A percentile compares a stretch with the other conserved stretches of the same genome.
These are phyloP conservation scores for Micromesistius poutassou DNA, from an alignment of 2,797 vertebrate genomes.

Conservation along the genomic window DNA sequence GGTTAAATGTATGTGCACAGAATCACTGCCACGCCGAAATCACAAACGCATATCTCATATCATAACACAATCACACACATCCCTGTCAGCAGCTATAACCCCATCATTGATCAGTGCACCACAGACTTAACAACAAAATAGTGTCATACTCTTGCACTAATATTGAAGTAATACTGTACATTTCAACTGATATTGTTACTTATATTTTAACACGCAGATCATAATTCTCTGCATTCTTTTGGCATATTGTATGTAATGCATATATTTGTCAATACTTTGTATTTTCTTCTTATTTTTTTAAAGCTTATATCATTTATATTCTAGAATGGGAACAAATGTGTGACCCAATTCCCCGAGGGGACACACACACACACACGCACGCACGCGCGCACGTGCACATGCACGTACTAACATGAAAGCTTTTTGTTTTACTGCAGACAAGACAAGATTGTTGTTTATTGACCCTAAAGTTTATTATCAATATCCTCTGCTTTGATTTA, in stretches of 20 bases:
- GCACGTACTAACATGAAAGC: not conserved
- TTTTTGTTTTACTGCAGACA: not conserved
- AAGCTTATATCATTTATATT: too few species aligned
- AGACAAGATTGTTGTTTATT: not conserved
- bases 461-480: not conserved
- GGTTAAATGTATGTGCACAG: not conserved
- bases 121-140: too few species aligned
- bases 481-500: conserved; percentile 5
- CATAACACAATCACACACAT: too few species aligned
- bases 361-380: not conserved
- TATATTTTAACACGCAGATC: too few species aligned
- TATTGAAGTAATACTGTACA: not conserved
- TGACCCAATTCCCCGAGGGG: not conserved
- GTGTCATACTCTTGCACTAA: not conserved
- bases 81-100: too few species aligned
- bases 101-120: too few species aligned
- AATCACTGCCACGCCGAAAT: too few species aligned
- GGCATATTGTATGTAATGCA: too few species aligned
- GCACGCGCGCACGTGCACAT: not conserved
- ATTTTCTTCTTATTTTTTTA: too few species aligned
- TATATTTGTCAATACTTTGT: too few species aligned
- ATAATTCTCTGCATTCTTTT: not conserved
- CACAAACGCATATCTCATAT: too few species aligned
- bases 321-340: too few species aligned
- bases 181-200: not conserved